A percentile compares a stretch with the other conserved stretches of the same genome.
phyloP scores from a whole-genome alignment of 2,888 invertebrate genomes.

The Beris morrisii region DNA sequence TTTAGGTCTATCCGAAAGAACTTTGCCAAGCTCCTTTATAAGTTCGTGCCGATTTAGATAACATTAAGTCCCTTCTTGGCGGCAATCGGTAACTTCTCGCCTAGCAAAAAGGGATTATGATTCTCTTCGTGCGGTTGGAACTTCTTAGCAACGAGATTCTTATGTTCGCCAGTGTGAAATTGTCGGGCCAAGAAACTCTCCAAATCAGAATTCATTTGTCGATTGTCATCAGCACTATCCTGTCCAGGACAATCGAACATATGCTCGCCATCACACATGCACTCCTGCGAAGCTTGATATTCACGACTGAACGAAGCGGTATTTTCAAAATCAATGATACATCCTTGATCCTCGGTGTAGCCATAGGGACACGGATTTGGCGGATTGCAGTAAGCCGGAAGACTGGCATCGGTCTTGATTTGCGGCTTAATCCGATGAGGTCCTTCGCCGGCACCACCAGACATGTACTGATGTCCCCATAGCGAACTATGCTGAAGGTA shows the following conservation, averaged over 20 bases:
- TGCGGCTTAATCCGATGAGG: conserved; percentile 58
- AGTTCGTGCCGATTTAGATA: background rate
- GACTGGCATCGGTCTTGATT: conserved; percentile 85
- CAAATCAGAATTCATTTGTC: conserved; percentile 61
- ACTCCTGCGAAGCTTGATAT: conserved; percentile 89
- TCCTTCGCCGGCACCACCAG: conserved; percentile 75
- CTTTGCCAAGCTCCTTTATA: no score
- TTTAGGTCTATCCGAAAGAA: conserved; percentile 4
- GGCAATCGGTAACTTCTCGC: conserved; percentile 84
- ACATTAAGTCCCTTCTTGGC: conserved; percentile 89
- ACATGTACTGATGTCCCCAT: conserved; percentile 75
- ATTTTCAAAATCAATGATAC: conserved; percentile 89
- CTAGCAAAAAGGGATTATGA: conserved; percentile 75
- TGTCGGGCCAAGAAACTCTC: conserved; percentile 65
- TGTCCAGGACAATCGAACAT: conserved; percentile 87
- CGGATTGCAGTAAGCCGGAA: conserved; percentile 98
- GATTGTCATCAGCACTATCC: conserved; percentile 43
- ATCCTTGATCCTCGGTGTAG: conserved; percentile 83
- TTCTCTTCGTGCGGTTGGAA: conserved; percentile 60
- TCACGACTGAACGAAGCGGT: conserved; percentile 93
- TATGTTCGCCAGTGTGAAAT: conserved; percentile 63
- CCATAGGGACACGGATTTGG: conserved; percentile 98
- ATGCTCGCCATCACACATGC: conserved; percentile 98
- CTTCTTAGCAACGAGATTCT: conserved; percentile 76
- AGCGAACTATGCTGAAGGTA: conserved; percentile 79